Conservation (phyloP, 2,113 vertebrate genomes). For the Rhadina sibilatrix region DNA sequence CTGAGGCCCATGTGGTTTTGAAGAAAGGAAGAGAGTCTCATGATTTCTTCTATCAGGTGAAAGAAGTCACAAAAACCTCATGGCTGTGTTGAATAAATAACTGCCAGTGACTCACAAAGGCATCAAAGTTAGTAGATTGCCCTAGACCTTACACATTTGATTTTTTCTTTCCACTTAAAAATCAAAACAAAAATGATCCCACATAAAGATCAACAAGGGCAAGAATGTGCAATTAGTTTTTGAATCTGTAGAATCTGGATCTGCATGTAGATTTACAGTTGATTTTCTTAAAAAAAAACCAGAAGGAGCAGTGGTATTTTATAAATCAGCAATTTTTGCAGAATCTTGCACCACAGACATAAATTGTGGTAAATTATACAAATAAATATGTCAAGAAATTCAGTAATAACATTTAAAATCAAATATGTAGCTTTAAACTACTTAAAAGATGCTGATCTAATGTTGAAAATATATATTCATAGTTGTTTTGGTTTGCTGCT, state of each 20-base stretch:
- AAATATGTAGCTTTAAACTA: not conserved
- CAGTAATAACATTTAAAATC: not conserved
- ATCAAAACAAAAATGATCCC: not conserved
- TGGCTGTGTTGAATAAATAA: not conserved
- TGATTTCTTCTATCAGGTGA: not conserved
- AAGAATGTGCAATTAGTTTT: not conserved
- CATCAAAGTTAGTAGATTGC: not conserved
- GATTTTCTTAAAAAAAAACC: not conserved
- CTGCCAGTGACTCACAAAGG: not conserved
- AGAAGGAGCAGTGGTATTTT: not conserved
- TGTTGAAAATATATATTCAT: not conserved
- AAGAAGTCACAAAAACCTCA: not conserved
- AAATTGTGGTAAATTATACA: not conserved
- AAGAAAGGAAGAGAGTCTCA: not conserved
- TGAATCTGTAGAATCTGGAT: not conserved
- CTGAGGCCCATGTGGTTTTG: not conserved
- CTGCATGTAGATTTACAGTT: not conserved
- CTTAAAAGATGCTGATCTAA: not conserved
- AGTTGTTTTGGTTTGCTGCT: not conserved
- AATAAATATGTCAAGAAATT: not conserved
- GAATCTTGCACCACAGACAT: not conserved
- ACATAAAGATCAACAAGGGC: not conserved
- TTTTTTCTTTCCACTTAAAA: not conserved
- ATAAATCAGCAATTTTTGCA: not conserved
- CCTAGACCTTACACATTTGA: not conserved